Conservation (phyloP, 2,113 vertebrate genomes). For the Phalacrocorax pelagicus region DNA sequence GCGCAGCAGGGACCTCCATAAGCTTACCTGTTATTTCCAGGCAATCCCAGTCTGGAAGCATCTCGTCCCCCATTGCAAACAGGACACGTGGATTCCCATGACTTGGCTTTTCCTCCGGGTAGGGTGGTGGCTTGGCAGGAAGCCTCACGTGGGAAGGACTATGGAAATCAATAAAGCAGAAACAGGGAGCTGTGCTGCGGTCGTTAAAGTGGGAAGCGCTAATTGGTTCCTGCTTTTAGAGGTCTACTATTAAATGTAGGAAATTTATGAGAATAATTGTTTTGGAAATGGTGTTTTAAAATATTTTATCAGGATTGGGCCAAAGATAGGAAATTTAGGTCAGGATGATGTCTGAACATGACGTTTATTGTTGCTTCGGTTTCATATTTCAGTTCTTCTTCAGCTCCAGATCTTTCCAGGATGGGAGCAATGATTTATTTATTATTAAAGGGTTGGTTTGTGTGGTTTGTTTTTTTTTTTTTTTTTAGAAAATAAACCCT, state of each 20-base stretch:
- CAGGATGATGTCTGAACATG: neutral
- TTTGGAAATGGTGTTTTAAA: neutral
- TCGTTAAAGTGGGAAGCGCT: neutral
- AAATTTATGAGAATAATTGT: neutral
- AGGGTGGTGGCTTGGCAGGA: neutral
- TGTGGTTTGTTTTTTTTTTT: neutral
- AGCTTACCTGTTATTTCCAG: neutral
- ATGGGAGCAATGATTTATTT: neutral
- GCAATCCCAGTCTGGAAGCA: neutral
- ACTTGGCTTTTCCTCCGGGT: neutral
- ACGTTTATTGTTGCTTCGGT: neutral
- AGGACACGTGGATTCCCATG: fast-evolving
- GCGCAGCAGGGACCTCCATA: neutral
- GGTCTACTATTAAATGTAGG: neutral
- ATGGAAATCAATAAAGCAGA: neutral
- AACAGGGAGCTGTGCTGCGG: neutral
- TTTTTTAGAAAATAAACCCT: neutral
- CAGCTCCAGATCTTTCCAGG: neutral
- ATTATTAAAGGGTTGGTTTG: neutral
- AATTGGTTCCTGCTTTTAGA: neutral
- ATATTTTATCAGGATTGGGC: neutral
- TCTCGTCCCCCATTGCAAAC: neutral
- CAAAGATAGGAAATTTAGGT: neutral
- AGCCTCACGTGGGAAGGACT: neutral
- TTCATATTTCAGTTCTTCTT: neutral